Base-by-base conservation (phyloP, 2,888 invertebrate species). In the Archips crataeganus region DNA sequence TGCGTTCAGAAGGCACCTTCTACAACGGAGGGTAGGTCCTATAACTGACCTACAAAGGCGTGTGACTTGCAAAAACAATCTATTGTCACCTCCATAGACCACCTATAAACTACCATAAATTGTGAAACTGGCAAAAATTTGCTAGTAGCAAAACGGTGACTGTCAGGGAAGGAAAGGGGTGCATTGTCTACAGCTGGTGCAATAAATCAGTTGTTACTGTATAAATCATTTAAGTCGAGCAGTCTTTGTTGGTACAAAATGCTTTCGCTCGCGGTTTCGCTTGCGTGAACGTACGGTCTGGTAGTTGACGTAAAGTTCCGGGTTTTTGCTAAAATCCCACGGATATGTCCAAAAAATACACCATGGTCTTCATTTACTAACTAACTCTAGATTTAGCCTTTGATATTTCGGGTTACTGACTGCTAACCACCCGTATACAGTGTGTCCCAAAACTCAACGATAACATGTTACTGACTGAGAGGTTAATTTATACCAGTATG, bases 1-100 rank as follows among this genome's bases (percentile, higher is more conserved):
- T 81, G 83, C 3, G 64, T 73, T 73, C 75, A 69, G 74, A 79
- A 77, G 82, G 78, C 79, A 81, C 85, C 84, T 83, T 84, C 80
- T 81, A 76, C 85, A 79, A 82, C 79, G 81, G 81, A 86, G 84
- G 85, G 82, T 85, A 84, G 81, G 80, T 78, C 64, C 77, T 77
- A 81, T 85, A 84, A 92, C 89, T 92, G 90, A 93, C 92, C 91
- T 92, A 92, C 92, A 93, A 93, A 91, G 81, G 84, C 85, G 70
- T 82, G 81, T 94, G 94, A 94, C 93, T 93, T 91, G 92, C 92
- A 88, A 85, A 90, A 89, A 81, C 77, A 80, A 76, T 75, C 84
- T 77, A 82, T 87, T 87, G 84, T 87, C 83, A 75, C 70, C 65
- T 32, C 54, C 74, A 78, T 71, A 82, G 92, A 91, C 94, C 92